These are phyloP conservation scores for Pedetes capensis DNA, from an alignment of 2,113 vertebrate genomes.

Conservation along the genomic window DNA sequence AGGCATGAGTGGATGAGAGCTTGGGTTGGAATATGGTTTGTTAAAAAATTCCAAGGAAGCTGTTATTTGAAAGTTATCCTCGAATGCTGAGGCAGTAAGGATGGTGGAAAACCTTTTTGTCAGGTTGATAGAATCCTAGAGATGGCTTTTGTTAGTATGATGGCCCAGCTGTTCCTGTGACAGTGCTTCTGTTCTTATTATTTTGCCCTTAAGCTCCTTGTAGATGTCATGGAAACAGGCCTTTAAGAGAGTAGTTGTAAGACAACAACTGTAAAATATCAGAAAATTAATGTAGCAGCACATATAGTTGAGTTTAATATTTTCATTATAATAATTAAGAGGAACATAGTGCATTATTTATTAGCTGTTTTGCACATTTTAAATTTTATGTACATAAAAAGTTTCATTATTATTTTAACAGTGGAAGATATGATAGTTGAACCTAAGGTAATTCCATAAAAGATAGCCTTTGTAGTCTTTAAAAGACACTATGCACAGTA, in stretches of 20 bases:
- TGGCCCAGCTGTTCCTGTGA: not conserved
- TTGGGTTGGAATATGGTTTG: not conserved
- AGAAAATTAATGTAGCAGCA: constrained; percentile 40
- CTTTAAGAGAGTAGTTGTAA: constrained; percentile 49
- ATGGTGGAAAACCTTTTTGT: not conserved
- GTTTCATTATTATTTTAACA: constrained; percentile 6
- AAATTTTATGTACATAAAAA: constrained; percentile 28
- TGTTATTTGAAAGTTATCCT: not conserved
- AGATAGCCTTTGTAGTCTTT: not conserved
- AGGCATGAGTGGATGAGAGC: not conserved
- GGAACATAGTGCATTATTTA: constrained; percentile 32
- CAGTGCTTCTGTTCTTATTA: not conserved
- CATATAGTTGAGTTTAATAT: constrained; percentile 35
- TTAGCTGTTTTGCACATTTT: not conserved
- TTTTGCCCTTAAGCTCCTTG: not conserved
- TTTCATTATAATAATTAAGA: constrained; percentile 55
- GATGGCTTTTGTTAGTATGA: not conserved
- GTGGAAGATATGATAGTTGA: not conserved
- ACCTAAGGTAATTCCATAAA: not conserved
- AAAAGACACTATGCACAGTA: not conserved
- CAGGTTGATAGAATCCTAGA: not conserved
- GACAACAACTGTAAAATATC: constrained; percentile 51
- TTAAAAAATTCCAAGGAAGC: not conserved
- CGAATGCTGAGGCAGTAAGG: not conserved
- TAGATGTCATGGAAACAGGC: not conserved